phyloP scores from a whole-genome alignment of 2,888 invertebrate species.

The Spisula solida region DNA sequence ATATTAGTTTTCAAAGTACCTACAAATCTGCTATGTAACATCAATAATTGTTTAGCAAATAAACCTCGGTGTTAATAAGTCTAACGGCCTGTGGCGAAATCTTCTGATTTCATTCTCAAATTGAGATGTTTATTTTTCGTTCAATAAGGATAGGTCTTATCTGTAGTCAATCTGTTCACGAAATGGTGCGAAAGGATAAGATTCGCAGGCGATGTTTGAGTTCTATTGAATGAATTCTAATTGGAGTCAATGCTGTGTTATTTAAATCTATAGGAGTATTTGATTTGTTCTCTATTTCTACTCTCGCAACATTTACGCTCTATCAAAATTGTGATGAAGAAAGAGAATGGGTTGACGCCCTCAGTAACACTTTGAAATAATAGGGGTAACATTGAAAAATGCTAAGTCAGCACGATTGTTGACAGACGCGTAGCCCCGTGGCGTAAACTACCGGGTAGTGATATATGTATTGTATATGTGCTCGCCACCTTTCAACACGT shows the following conservation, averaged over 20 bases:
- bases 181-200: constrained; percentile 65
- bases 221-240: constrained; percentile 32
- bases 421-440: not conserved
- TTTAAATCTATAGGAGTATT: constrained; percentile 26
- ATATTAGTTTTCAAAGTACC: constrained; percentile 59
- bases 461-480: no score
- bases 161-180: constrained; percentile 56
- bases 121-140: constrained; percentile 59
- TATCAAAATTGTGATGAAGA: not conserved
- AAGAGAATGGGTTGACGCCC: constrained; percentile 23
- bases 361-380: constrained; percentile 18
- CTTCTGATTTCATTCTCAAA: constrained; percentile 61
- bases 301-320: constrained; percentile 27
- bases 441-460: not conserved
- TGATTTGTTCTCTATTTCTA: constrained; percentile 29
- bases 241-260: constrained; percentile 28
- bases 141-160: constrained; percentile 46
- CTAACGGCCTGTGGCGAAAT: constrained; percentile 61
- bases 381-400: not conserved
- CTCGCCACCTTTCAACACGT: not conserved
- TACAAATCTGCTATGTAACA: constrained; percentile 57
- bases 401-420: constrained; percentile 26
- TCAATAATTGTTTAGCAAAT: constrained; percentile 65
- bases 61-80: constrained; percentile 64
- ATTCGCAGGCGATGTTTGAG: constrained; percentile 25